Percentiles rank a stretch among this genome's conserved stretches.
Conservation (phyloP, 2,797 vertebrate species). For the Toxotes lorentzi region DNA sequence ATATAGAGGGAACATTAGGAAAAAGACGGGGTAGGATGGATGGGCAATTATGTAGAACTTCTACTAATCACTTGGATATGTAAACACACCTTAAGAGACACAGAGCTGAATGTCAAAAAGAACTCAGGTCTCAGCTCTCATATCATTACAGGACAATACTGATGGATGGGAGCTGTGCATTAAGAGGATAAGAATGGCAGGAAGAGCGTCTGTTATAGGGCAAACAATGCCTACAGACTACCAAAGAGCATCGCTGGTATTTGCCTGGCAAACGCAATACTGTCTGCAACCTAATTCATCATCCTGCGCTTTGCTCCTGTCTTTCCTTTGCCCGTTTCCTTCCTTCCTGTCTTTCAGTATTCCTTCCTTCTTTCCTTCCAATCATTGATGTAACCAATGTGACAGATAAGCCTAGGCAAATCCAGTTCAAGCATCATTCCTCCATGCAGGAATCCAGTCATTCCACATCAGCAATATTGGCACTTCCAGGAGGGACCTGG, state of each 20-base stretch:
- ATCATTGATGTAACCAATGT: slow-evolving; percentile 45
- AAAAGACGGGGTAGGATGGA: slow-evolving; percentile 17
- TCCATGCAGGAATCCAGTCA: slow-evolving; percentile 50
- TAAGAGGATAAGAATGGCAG: slow-evolving; percentile 48
- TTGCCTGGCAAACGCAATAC: slow-evolving; percentile 22
- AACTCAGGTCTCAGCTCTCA: slow-evolving; percentile 21
- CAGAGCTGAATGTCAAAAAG: slow-evolving; percentile 40
- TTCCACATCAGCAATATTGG: slow-evolving; percentile 45
- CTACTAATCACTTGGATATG: slow-evolving; percentile 5
- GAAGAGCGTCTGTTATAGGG: slow-evolving; percentile 31
- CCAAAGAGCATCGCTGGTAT: slow-evolving; percentile 25
- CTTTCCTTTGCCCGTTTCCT: slow-evolving; percentile 17
- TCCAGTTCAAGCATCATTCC: slow-evolving; percentile 52
- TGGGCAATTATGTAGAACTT: slow-evolving; percentile 32
- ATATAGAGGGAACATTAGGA: slow-evolving; percentile 33
- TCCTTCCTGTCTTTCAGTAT: slow-evolving; percentile 26
- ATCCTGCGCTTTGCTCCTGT: slow-evolving; percentile 19
- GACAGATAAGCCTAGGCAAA: slow-evolving; percentile 54
- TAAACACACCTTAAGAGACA: slow-evolving; percentile 22
- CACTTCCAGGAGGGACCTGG: slow-evolving; percentile 42
- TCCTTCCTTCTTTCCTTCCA: slow-evolving; percentile 14
- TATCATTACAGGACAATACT: slow-evolving; percentile 26
- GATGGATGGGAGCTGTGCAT: slow-evolving; percentile 39
- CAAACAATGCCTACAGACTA: slow-evolving; percentile 38
- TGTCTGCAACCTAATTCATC: slow-evolving; percentile 33